Conservation (phyloP, 2,888 invertebrate species). For the Pecten maximus region DNA sequence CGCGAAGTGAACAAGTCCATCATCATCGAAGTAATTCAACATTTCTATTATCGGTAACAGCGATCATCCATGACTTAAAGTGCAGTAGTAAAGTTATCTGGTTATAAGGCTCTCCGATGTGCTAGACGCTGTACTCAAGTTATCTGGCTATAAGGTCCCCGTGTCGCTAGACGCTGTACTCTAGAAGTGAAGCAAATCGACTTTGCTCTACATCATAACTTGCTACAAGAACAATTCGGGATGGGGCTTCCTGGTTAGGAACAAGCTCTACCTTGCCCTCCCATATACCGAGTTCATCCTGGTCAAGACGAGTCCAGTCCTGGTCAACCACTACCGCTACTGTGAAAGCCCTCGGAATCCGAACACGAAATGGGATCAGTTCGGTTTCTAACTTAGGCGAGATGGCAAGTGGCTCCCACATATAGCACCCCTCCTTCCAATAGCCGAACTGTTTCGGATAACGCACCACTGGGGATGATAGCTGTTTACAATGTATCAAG, state of each 20-base stretch:
- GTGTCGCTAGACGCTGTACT: conserved; percentile 51
- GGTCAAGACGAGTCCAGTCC: conserved; percentile 60
- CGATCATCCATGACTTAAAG: not conserved
- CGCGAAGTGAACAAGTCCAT: not conserved
- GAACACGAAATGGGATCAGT: conserved; percentile 63
- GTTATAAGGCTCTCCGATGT: not conserved
- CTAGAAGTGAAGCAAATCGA: conserved; percentile 65
- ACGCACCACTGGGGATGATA: conserved; percentile 55
- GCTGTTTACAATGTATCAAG: conserved; percentile 61
- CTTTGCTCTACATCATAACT: conserved; percentile 67
- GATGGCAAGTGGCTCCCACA: conserved; percentile 65
- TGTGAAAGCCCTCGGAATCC: conserved; percentile 66
- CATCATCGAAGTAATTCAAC: not conserved
- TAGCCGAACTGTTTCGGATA: conserved; percentile 67
- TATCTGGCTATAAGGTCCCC: too few relatives aligned
- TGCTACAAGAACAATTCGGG: conserved; percentile 64
- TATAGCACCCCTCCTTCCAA: conserved; percentile 71
- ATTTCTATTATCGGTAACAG: not conserved
- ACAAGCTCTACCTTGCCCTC: conserved; percentile 63
- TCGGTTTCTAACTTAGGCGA: conserved; percentile 54
- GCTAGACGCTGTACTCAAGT: not conserved
- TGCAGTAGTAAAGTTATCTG: not conserved
- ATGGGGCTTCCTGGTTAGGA: conserved; percentile 60
- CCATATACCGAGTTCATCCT: conserved; percentile 63
- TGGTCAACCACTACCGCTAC: conserved; percentile 67